Evolutionary conservation across 2,797 vertebrate genomes (phyloP), one percentile per base, ranked within the genome.

Genomic region (Rhabdomys pumilio): DNA sequence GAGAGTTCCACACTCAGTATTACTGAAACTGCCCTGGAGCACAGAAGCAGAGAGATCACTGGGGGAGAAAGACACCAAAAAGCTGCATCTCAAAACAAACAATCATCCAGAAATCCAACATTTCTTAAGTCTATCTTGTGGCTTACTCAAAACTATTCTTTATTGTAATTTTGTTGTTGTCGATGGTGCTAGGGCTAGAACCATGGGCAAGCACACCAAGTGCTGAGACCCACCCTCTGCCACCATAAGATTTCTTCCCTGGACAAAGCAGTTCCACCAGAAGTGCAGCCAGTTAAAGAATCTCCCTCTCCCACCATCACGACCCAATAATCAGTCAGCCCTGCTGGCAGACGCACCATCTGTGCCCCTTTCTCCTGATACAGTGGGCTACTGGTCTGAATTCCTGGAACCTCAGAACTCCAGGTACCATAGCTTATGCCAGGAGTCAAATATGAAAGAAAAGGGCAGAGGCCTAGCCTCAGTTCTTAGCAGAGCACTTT

Each of bases 61-160:
- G 38, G 26, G 19, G 91, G 96, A 97, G 91, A 95, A 95, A 96
- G 96, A 98, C 47, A 57, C 85, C 89, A 95, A 89, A 96, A 98
- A 97, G 96, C 94, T 97, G 97, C 97, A 95, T 93, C 88, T 93
- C 96, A 87, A 95, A 96, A 96, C 3, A n/a, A 95, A 94, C 73
- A 96, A 96, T 97, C 97, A 97, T 94, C 97, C 94, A 97, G 88
- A 97, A 98, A 98, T 94, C 97, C 95, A 97, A 94, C 26, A 69
- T 94, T 97, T 97, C 97, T 96, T 89, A 93, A 95, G 93, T 93
- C 97, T 97, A 86, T 69, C 97, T 98, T 90, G 96, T 90, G 83
- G 95, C 79, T n/a, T 90, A 69, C n/a, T 97, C 67, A 82, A 85
- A 81, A 95, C 95, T 93, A 96, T 97, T 97, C 96, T 98, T 97